Conservation (phyloP, 2,113 vertebrate species). For the Panurus biarmicus region DNA sequence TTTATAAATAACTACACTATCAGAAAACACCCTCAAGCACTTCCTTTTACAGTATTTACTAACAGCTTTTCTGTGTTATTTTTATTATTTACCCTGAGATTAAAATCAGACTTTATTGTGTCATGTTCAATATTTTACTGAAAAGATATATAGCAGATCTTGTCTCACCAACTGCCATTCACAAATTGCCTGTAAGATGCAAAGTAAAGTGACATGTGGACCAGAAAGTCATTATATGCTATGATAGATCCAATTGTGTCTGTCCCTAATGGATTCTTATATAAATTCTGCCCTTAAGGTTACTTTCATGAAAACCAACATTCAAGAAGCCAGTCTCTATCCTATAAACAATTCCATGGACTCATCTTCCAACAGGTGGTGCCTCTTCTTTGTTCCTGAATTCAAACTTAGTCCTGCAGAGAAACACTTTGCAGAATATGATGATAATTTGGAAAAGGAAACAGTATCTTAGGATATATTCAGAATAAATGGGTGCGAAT, state of each 20-base stretch:
- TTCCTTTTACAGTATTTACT: slow-evolving; percentile 57
- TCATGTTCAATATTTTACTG: slow-evolving; percentile 47
- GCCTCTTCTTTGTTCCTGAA: not conserved
- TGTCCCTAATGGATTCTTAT: not conserved
- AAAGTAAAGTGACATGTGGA: slow-evolving; percentile 25
- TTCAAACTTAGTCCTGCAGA: not conserved
- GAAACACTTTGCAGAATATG: not conserved
- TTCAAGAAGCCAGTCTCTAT: not conserved
- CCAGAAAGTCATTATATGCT: slow-evolving; percentile 16
- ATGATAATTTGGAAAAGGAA: not conserved
- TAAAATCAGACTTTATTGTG: slow-evolving; percentile 57
- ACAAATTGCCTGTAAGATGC: slow-evolving; percentile 45
- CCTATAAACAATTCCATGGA: not conserved
- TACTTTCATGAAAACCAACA: not conserved
- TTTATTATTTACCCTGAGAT: slow-evolving; percentile 61
- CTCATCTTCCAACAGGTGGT: not conserved
- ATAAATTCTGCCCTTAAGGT: not conserved
- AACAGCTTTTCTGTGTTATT: slow-evolving; percentile 60
- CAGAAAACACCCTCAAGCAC: slow-evolving; percentile 11
- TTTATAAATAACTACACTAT: slow-evolving; percentile 56
- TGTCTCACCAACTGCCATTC: slow-evolving; percentile 48
- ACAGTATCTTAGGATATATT: not conserved
- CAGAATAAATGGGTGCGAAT: not conserved
- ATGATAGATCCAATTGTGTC: slow-evolving; percentile 11
- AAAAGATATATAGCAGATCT: slow-evolving; percentile 28